Percentiles rank a stretch among this genome's conserved stretches.
These are phyloP conservation scores for Thaumatotibia leucotreta DNA, from an alignment of 1,140 invertebrate genomes.

Conservation along the genomic window DNA sequence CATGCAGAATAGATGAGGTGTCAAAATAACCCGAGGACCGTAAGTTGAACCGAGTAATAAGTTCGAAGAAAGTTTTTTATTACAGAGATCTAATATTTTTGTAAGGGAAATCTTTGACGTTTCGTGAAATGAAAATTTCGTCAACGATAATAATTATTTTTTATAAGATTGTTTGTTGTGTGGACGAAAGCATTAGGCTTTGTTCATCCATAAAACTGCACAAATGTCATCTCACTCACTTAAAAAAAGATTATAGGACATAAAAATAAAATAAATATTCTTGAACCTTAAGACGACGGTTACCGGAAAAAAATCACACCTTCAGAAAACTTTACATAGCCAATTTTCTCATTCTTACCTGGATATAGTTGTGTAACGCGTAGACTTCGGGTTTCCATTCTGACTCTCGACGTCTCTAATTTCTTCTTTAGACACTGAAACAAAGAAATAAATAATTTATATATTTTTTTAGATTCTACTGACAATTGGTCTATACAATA, in stretches of 20 bases:
- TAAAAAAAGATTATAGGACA: too few species aligned
- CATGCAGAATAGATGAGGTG: neutral
- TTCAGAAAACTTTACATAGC: too few species aligned
- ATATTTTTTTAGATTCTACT: neutral
- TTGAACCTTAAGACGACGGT: too few species aligned
- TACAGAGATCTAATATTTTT: neutral
- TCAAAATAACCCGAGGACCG: neutral
- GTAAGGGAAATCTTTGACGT: too few species aligned
- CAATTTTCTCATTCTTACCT: slow-evolving; percentile 40
- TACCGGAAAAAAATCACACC: too few species aligned
- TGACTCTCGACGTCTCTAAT: slow-evolving; percentile 58
- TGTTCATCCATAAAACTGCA: too few species aligned
- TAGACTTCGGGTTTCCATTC: slow-evolving; percentile 58
- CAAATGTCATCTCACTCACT: too few species aligned
- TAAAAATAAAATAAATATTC: too few species aligned
- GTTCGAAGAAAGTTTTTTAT: neutral
- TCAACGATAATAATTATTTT: too few species aligned
- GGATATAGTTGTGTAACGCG: slow-evolving; percentile 63
- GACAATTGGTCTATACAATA: neutral
- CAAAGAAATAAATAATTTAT: slow-evolving; percentile 31
- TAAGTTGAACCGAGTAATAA: neutral
- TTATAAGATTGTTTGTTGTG: too few species aligned
- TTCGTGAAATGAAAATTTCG: too few species aligned
- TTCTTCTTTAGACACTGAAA: slow-evolving; percentile 65
- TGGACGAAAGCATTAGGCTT: too few species aligned